These are phyloP conservation scores for Galeopsomyia nigrocyanea DNA, from an alignment of 2,888 invertebrate species.

Conservation along the genomic window DNA sequence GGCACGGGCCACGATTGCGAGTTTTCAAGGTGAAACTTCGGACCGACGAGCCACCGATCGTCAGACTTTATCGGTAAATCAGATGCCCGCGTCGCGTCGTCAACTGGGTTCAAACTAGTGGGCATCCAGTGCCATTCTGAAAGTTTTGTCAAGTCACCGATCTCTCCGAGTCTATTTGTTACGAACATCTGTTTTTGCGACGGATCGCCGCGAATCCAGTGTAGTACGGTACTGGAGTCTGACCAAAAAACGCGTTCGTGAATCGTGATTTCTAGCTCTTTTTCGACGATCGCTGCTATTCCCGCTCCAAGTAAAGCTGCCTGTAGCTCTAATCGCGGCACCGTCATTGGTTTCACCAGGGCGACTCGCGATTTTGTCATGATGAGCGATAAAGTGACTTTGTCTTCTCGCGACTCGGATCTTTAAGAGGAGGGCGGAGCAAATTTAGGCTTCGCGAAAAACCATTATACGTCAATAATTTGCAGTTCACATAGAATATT, in stretches of 20 bases:
- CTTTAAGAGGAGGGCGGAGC: too few relatives aligned
- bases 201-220: slow-evolving; percentile 3
- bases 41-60: background rate
- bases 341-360: background rate
- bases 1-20: background rate
- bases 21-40: background rate
- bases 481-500: too few relatives aligned
- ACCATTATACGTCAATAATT: too few relatives aligned
- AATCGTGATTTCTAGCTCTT: background rate
- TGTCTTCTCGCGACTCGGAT: too few relatives aligned
- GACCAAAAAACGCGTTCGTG: slow-evolving; percentile 9
- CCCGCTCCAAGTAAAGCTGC: slow-evolving; percentile 9
- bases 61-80: background rate
- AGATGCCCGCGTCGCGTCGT: background rate
- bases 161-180: background rate
- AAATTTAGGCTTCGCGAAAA: too few relatives aligned
- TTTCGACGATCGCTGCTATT: background rate
- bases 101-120: slow-evolving; percentile 2
- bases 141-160: background rate
- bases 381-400: background rate
- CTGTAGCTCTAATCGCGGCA: slow-evolving; percentile 14
- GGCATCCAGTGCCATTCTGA: slow-evolving; percentile 10
- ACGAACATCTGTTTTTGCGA: slow-evolving; percentile 3
- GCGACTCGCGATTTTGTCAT: background rate
- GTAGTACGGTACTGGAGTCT: slow-evolving; percentile 11